Conservation (phyloP, 2,888 invertebrate genomes). For the Herminia tarsipennalis region DNA sequence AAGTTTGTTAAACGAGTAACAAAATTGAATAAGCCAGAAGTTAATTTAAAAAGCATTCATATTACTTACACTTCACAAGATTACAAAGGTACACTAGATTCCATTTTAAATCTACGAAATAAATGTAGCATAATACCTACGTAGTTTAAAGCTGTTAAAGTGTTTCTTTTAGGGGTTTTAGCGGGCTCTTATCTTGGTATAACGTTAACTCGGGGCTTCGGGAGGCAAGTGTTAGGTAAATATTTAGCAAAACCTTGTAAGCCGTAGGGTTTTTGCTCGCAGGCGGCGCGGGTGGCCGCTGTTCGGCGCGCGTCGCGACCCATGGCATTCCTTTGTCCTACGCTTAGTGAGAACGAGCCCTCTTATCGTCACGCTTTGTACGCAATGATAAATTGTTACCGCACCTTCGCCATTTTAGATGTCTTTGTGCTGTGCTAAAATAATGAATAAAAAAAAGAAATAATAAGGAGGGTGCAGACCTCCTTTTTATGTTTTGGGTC, state of each 20-base stretch:
- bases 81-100: conserved; percentile 21
- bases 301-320: conserved; percentile 25
- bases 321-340: conserved; percentile 63
- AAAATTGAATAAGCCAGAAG: conserved; percentile 21
- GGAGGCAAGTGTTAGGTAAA: conserved; percentile 71
- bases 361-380: conserved; percentile 70
- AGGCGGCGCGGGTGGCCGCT: conserved; percentile 32
- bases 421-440: conserved; percentile 6
- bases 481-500: too few relatives aligned
- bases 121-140: too few relatives aligned
- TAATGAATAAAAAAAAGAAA: not conserved
- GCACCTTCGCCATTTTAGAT: conserved; percentile 21
- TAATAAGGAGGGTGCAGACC: not conserved
- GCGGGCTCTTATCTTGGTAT: conserved; percentile 41
- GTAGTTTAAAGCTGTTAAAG: conserved; percentile 37
- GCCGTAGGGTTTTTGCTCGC: conserved; percentile 68
- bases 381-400: conserved; percentile 70
- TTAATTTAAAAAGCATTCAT: conserved; percentile 28
- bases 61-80: conserved; percentile 26
- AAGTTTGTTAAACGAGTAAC: conserved; percentile 28
- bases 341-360: conserved; percentile 57
- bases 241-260: conserved; percentile 74
- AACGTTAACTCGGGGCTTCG: conserved; percentile 46
- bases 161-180: conserved; percentile 46
- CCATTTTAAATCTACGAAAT: too few relatives aligned